Percentiles rank a stretch among this genome's conserved stretches.
Conservation (phyloP, 2,888 invertebrate species). For the Athetis lepigone region DNA sequence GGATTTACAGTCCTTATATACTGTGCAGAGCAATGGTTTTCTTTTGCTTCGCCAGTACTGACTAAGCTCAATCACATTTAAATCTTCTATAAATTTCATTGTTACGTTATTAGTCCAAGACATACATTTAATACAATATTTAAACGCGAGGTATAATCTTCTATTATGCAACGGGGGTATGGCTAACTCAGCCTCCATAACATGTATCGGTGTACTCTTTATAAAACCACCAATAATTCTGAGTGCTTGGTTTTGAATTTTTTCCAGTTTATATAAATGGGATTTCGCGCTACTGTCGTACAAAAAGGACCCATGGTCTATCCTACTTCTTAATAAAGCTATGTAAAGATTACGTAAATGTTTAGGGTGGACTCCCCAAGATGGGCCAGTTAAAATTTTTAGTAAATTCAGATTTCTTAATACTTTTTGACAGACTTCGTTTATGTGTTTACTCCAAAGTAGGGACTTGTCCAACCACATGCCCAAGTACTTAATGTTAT, state of each 20-base stretch:
- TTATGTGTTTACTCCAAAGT: conserved; percentile 19
- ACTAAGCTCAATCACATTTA: not conserved
- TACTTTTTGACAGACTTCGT: not conserved
- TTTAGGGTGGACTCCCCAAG: conserved; percentile 22
- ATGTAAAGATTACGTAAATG: conserved; percentile 9
- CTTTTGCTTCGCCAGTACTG: conserved; percentile 13
- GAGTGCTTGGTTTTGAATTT: conserved; percentile 4
- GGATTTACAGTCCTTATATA: not conserved
- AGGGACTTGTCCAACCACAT: conserved; percentile 18
- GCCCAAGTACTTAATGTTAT: conserved; percentile 19
- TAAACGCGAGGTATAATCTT: conserved; percentile 11
- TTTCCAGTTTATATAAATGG: conserved; percentile 6
- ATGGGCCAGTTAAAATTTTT: conserved; percentile 13
- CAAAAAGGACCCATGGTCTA: conserved; percentile 20
- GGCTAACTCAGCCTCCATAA: conserved; percentile 6
- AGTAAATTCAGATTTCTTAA: conserved; percentile 10
- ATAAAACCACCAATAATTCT: conserved; percentile 22
- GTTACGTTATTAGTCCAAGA: conserved; percentile 4
- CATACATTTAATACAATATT: conserved; percentile 15
- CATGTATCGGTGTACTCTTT: conserved; percentile 15
- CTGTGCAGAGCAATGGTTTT: not conserved
- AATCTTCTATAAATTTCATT: not conserved
- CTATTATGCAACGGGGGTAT: conserved; percentile 2
- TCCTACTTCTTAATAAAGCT: conserved; percentile 2
- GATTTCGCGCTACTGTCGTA: conserved; percentile 12